phyloP scores from a whole-genome alignment of 2,113 vertebrate genomes.

The Myrmophylax atrothorax region DNA sequence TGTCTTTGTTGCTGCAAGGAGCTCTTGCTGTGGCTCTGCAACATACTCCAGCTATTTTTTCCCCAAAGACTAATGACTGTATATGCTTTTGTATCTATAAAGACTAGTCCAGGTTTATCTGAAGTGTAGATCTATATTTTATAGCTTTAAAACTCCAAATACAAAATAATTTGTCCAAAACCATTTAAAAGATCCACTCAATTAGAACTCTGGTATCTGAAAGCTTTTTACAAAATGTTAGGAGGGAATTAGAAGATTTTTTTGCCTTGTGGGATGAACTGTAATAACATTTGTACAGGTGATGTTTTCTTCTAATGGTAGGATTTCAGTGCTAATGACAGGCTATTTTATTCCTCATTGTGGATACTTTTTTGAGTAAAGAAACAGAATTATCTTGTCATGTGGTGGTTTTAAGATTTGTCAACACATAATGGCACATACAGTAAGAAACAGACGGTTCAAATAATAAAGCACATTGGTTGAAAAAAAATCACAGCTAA shows the following conservation, averaged over 20 bases:
- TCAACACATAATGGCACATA: background rate
- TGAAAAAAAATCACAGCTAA: background rate
- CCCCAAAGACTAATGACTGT: background rate
- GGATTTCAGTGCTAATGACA: conserved; percentile 28
- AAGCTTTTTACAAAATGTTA: background rate
- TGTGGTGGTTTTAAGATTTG: background rate
- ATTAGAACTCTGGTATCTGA: background rate
- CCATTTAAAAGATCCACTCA: background rate
- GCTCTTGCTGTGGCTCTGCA: background rate
- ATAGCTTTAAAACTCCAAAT: background rate
- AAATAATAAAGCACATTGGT: background rate
- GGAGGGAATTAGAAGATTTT: background rate
- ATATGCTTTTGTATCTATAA: background rate
- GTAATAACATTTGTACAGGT: background rate
- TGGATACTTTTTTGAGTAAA: background rate
- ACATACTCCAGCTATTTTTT: background rate
- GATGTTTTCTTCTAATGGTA: background rate
- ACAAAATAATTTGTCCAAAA: background rate
- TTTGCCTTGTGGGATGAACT: background rate
- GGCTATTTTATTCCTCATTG: background rate
- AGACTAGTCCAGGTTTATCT: background rate
- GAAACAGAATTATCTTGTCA: conserved; percentile 28
- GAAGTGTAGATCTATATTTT: background rate
- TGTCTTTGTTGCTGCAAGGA: background rate
- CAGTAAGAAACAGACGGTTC: background rate